Percentiles rank a stretch among this genome's conserved stretches.
phyloP scores from a whole-genome alignment of 2,113 vertebrate species.

The Falco punctatus region DNA sequence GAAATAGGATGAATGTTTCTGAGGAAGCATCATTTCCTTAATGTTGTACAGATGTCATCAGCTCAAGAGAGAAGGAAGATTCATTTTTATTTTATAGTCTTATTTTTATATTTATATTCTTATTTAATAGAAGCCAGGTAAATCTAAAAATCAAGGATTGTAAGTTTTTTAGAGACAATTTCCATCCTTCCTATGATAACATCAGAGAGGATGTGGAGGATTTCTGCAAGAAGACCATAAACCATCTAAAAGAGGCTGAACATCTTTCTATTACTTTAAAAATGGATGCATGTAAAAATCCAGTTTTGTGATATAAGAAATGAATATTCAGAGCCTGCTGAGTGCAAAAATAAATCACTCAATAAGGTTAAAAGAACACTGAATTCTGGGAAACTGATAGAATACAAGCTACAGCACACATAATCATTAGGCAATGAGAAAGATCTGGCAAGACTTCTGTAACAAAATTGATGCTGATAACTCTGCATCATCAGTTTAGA shows the following conservation, averaged over 20 bases:
- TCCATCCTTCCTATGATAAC: not conserved
- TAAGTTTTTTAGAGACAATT: not conserved
- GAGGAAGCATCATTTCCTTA: not conserved
- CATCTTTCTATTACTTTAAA: not conserved
- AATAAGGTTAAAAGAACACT: constrained; percentile 50
- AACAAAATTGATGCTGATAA: constrained; percentile 58
- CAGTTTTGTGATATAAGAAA: not conserved
- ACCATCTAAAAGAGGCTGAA: not conserved
- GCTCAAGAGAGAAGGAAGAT: not conserved
- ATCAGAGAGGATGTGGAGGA: not conserved
- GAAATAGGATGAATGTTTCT: not conserved
- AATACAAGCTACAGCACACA: constrained; percentile 42
- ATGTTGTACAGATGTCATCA: not conserved
- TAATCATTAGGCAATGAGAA: constrained; percentile 45
- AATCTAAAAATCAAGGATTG: not conserved
- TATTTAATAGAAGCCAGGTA: not conserved
- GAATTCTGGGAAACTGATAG: constrained; percentile 54
- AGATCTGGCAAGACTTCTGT: constrained; percentile 60
- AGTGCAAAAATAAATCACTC: constrained; percentile 56
- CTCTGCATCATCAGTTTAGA: constrained; percentile 60
- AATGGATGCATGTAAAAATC: not conserved
- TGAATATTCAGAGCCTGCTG: constrained; percentile 7
- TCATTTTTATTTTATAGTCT: not conserved
- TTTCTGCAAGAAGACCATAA: not conserved
- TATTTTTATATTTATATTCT: not conserved